These are phyloP conservation scores for Lycaon pictus DNA, from an alignment of 2,113 vertebrate genomes.

Conservation along the genomic window DNA sequence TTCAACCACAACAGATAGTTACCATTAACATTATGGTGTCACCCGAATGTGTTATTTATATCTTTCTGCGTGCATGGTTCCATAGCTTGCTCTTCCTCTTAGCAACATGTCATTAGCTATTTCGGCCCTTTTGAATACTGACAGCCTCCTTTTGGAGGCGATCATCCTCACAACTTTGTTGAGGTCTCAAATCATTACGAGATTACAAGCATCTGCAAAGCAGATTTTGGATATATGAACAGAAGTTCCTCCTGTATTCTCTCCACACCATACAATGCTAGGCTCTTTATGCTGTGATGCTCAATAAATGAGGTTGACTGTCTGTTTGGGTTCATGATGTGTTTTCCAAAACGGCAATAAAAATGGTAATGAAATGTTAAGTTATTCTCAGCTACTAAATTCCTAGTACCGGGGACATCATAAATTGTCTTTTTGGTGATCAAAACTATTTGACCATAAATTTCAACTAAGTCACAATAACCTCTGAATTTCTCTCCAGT, in stretches of 20 bases:
- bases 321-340: slow-evolving; percentile 64
- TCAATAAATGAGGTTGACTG: slow-evolving; percentile 27
- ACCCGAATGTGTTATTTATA: not conserved
- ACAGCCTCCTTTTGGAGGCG: not conserved
- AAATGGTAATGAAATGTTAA: slow-evolving; percentile 74
- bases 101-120: not conserved
- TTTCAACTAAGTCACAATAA: slow-evolving; percentile 59
- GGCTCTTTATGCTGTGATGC: not conserved
- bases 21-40: not conserved
- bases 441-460: slow-evolving; percentile 62
- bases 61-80: not conserved
- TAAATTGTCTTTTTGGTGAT: slow-evolving; percentile 65
- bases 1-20: not conserved
- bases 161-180: not conserved
- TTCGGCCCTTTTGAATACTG: slow-evolving; percentile 9
- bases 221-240: not conserved
- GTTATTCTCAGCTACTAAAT: slow-evolving; percentile 72
- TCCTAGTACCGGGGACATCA: slow-evolving; percentile 43
- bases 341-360: slow-evolving; percentile 69
- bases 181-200: not conserved
- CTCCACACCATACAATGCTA: not conserved
- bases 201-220: not conserved
- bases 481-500: not conserved
- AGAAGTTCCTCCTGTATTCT: slow-evolving; percentile 13
- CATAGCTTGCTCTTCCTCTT: not conserved